Conservation (phyloP, 92 coral and sea anemone genomes). For the Zoanthus sansibaricus region DNA sequence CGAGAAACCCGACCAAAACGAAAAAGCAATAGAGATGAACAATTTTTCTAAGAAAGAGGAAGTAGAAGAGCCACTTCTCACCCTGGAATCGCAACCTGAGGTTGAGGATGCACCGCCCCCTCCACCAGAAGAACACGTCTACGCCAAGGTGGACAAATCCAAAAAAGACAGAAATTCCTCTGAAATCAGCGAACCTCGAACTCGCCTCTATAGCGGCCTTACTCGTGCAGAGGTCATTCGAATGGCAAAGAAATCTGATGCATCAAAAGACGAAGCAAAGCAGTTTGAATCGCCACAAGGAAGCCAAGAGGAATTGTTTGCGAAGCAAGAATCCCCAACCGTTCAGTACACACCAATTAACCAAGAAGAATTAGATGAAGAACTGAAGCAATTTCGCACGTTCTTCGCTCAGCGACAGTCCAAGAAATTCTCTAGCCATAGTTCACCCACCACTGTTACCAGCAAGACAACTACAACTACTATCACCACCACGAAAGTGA, state of each 20-base stretch:
- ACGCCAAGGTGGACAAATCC: slow-evolving; percentile 64
- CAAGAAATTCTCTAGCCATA: slow-evolving; percentile 31
- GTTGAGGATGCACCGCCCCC: slow-evolving; percentile 48
- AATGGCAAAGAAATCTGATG: slow-evolving; percentile 94
- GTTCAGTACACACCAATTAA: slow-evolving; percentile 62
- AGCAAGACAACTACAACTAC: slow-evolving; percentile 33
- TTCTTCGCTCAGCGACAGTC: slow-evolving; percentile 74
- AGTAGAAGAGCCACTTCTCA: slow-evolving; percentile 33
- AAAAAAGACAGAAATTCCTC: slow-evolving; percentile 17
- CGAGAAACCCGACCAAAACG: slow-evolving; percentile 35
- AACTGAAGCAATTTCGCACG: slow-evolving; percentile 75
- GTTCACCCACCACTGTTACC: slow-evolving; percentile 8
- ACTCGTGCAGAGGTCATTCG: slow-evolving; percentile 87
- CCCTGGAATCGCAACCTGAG: slow-evolving; percentile 36
- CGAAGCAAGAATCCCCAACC: slow-evolving; percentile 65
- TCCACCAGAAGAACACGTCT: slow-evolving; percentile 59
- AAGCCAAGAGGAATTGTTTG: slow-evolving; percentile 61
- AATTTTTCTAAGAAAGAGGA: slow-evolving; percentile 42
- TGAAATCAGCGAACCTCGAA: slow-evolving; percentile 66
- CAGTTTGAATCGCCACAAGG: slow-evolving; percentile 77
- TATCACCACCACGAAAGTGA: slow-evolving; percentile 20
- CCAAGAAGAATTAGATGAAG: slow-evolving; percentile 82
- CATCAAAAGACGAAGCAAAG: slow-evolving; percentile 69
- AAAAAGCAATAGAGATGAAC: slow-evolving; percentile 40
- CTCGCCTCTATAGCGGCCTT: slow-evolving; percentile 81